phyloP scores from a whole-genome alignment of 2,888 invertebrate genomes.

The Balanococcus diminutus region DNA sequence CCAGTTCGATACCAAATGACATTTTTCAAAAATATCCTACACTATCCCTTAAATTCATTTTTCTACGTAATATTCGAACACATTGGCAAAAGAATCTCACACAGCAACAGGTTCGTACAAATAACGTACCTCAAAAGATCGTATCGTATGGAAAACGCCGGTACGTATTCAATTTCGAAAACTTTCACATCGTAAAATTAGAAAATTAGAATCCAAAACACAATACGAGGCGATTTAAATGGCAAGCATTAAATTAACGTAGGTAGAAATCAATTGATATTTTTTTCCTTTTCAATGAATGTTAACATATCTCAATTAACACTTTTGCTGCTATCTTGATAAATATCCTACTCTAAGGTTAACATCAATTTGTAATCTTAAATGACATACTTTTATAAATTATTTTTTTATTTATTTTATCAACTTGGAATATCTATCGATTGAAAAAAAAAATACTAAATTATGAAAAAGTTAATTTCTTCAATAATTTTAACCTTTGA shows the following conservation, averaged over 20 bases:
- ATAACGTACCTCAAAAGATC: neutral
- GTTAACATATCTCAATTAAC: conserved; percentile 29
- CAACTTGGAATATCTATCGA: neutral
- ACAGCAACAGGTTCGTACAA: neutral
- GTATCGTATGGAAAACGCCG: neutral
- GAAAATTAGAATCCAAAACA: neutral
- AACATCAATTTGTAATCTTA: conserved; percentile 22
- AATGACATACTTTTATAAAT: conserved; percentile 31
- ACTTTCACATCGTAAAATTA: neutral
- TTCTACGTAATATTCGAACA: neutral
- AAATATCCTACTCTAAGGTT: conserved; percentile 31
- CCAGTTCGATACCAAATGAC: neutral
- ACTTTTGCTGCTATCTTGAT: conserved; percentile 32
- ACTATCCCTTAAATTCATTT: too few relatives aligned
- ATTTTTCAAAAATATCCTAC: neutral
- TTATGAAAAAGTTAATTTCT: neutral
- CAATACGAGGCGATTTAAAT: neutral
- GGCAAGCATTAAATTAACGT: neutral
- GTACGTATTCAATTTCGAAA: neutral
- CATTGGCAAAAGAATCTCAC: neutral
- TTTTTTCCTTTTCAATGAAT: conserved; percentile 15
- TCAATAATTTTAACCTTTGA: neutral
- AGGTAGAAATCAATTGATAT: conserved; percentile 22
- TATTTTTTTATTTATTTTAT: conserved; percentile 4
- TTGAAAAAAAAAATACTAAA: neutral